Evolutionary conservation across 1,140 invertebrate genomes (phyloP).

Genomic region (Drosophila pseudoobscura): DNA sequence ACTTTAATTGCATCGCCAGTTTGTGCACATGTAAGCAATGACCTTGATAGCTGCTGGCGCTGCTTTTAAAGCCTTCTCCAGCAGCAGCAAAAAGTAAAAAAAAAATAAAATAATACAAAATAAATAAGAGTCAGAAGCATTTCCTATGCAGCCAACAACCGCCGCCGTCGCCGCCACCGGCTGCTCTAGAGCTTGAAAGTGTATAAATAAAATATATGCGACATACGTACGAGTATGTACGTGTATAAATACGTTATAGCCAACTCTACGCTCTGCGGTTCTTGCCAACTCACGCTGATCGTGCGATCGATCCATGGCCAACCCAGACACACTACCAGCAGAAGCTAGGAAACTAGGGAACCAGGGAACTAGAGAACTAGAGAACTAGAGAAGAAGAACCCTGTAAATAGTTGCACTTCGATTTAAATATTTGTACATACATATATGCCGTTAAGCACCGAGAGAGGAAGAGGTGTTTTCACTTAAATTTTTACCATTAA

Average conservation of each 20-base stretch:
- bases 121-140: slow-evolving; percentile 17
- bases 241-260: slow-evolving; percentile 28
- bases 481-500: too few species aligned
- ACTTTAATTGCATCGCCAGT: slow-evolving; percentile 65
- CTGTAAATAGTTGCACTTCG: too few species aligned
- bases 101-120: slow-evolving; percentile 19
- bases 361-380: too few species aligned
- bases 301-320: background rate
- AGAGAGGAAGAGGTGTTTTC: too few species aligned
- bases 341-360: too few species aligned
- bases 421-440: too few species aligned
- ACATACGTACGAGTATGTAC: slow-evolving; percentile 3
- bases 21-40: slow-evolving; percentile 56
- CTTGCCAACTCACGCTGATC: slow-evolving; percentile 59
- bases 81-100: slow-evolving; percentile 12
- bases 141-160: slow-evolving; percentile 43
- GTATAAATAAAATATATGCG: slow-evolving; percentile 59
- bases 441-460: too few species aligned
- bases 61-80: slow-evolving; percentile 34
- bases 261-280: slow-evolving; percentile 33
- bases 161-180: too few species aligned
- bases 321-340: too few species aligned
- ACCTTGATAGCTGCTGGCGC: slow-evolving; percentile 47
- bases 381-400: too few species aligned
- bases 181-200: background rate